Evolutionary conservation across 2,797 vertebrate species (phyloP).

Genomic region (Pitangus sulphuratus): DNA sequence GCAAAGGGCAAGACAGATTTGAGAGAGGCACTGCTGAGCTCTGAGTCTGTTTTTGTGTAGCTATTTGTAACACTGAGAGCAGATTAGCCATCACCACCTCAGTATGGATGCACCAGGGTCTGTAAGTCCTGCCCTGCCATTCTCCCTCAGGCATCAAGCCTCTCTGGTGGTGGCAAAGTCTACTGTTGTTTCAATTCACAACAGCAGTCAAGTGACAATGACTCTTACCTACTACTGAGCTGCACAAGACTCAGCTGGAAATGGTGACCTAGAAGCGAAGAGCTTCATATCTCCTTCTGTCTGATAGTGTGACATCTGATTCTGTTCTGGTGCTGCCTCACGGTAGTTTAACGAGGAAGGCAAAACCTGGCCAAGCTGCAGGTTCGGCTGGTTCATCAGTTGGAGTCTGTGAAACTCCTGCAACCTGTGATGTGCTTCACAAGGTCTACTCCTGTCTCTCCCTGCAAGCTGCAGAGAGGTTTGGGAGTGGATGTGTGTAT

Average conservation of each 20-base stretch:
- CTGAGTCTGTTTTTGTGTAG: neutral
- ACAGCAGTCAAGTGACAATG: neutral
- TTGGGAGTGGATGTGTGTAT: neutral
- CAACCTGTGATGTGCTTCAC: rapidly evolving
- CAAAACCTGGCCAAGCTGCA: neutral
- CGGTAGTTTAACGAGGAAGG: neutral
- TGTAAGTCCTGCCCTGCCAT: neutral
- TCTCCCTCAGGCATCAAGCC: neutral
- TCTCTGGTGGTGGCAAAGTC: neutral
- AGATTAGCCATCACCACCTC: neutral
- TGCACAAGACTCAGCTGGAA: neutral
- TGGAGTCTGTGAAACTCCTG: neutral
- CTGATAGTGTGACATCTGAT: neutral
- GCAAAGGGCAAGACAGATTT: neutral
- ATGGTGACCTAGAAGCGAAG: neutral
- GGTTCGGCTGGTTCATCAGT: rapidly evolving
- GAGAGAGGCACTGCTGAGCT: neutral
- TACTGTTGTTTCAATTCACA: neutral
- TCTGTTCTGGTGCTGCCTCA: neutral
- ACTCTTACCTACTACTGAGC: neutral
- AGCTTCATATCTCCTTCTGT: neutral
- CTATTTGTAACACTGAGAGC: neutral
- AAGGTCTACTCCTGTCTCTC: neutral
- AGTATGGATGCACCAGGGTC: neutral
- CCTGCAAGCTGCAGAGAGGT: neutral